Base-by-base conservation (phyloP, 1,140 invertebrate genomes). In the Brachionus calyciflorus region DNA sequence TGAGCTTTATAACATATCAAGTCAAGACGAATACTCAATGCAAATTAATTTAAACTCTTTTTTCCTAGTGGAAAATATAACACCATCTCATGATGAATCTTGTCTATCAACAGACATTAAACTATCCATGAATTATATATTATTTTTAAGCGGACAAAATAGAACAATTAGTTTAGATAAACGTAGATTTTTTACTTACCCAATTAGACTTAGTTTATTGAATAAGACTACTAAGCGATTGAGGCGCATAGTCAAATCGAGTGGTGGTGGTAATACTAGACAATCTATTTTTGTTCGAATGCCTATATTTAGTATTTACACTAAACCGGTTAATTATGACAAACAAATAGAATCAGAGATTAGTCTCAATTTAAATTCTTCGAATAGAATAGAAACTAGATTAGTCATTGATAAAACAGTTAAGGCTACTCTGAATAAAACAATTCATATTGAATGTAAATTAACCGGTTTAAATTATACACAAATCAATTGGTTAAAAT, bases 301-400 rank as follows among this genome's bases (percentile, higher is more conserved):
- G 60, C 60, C 60, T 44, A 41, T 65, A 65, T 65, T 65, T 65
- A 65, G 60, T 65, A 65, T 44, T 44, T 44, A 44, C 10, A 21
- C 33, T 0, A 65, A 65, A 21, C 60, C 60, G 12, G 12, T 65
- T 17, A 33, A n/a, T 26, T 60, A 60, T 33, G 55, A 60, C 17
- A 3, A 33, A 14, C 17, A 33, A 33, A 9, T 37, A 3, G 33
- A 37, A 37, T n/a, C n/a, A n/a, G n/a, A n/a, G n/a, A n/a, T n/a
- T n/a, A n/a, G n/a, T n/a, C n/a, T n/a, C n/a, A 9, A 37, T 37
- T 17, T 60, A 9, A 3, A 7, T 33, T 17, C n/a, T 17, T 9
- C 12, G 4, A 26, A 0, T 17, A 17, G 3, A 6, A 21, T 5
- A 2, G 28, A 28, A 5, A 5, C 37, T 7, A 60, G 19, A 6